phyloP scores from a whole-genome alignment of 2,888 invertebrate genomes.

The Lasioglossum pauxillum region DNA sequence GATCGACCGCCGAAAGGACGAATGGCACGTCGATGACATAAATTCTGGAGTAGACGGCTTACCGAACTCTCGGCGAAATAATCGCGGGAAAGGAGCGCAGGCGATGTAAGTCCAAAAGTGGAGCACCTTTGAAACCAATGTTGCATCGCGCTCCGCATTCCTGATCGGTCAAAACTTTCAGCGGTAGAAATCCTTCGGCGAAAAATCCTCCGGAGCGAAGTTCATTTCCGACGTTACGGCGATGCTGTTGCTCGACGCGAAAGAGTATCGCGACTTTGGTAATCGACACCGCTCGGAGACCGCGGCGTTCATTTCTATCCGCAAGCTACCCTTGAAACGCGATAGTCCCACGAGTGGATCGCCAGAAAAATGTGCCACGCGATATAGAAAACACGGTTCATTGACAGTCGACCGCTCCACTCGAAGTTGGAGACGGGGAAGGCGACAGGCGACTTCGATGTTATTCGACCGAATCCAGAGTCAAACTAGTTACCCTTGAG shows the following conservation, averaged over 20 bases:
- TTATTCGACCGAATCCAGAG: slow-evolving; percentile 32
- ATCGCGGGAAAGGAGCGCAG: neutral
- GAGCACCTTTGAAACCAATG: slow-evolving; percentile 3
- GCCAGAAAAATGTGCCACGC: neutral
- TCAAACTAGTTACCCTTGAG: slow-evolving; percentile 56
- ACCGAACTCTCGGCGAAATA: neutral
- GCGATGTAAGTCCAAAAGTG: slow-evolving; percentile 21
- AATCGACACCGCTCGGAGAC: slow-evolving; percentile 49
- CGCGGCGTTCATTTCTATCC: slow-evolving; percentile 31
- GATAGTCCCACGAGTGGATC: slow-evolving; percentile 7
- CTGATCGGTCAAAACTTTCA: slow-evolving; percentile 29
- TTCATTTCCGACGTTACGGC: slow-evolving; percentile 6
- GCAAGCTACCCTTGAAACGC: slow-evolving; percentile 58
- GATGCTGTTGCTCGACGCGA: neutral
- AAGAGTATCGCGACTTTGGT: slow-evolving; percentile 17
- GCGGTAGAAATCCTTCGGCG: slow-evolving; percentile 16
- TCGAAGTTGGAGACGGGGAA: neutral
- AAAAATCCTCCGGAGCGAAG: neutral
- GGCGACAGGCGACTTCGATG: neutral
- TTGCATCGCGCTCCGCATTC: slow-evolving; percentile 25
- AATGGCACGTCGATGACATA: slow-evolving; percentile 3
- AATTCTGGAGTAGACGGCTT: neutral
- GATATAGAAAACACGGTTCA: slow-evolving; percentile 14
- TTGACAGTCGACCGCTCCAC: slow-evolving; percentile 11
- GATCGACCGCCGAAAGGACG: neutral